Conservation (phyloP, 2,113 vertebrate genomes). For the Zapornia atra region DNA sequence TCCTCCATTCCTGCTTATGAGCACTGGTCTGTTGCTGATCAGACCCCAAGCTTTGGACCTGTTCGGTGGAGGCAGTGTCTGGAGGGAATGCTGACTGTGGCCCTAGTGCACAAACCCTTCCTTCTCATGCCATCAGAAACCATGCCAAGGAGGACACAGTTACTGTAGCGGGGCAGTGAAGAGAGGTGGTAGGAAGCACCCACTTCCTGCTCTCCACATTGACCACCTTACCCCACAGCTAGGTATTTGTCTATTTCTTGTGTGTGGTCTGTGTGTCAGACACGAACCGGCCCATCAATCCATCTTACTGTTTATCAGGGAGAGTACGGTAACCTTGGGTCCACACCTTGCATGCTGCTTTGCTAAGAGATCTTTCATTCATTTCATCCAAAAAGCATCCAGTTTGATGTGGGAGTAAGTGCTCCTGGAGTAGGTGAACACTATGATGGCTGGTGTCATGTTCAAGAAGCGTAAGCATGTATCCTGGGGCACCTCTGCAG, state of each 20-base stretch:
- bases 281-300: not conserved
- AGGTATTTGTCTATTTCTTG: not conserved
- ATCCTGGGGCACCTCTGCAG: not conserved
- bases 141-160: not conserved
- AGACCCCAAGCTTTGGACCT: not conserved
- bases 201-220: not conserved
- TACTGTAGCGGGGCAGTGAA: not conserved
- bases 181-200: not conserved
- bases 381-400: not conserved
- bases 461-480: not conserved
- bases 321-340: not conserved
- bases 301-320: not conserved
- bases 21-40: not conserved
- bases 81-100: not conserved
- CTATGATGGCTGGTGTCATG: not conserved
- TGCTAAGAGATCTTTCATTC: not conserved
- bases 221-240: not conserved
- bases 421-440: not conserved
- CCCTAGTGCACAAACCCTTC: not conserved
- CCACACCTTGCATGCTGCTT: not conserved
- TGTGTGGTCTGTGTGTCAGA: not conserved
- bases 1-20: not conserved
- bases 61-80: accelerated
- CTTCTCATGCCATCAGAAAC: not conserved
- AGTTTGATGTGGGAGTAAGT: not conserved